Conservation (phyloP, 2,113 vertebrate genomes). For the Poeciliopsis prolifica region DNA sequence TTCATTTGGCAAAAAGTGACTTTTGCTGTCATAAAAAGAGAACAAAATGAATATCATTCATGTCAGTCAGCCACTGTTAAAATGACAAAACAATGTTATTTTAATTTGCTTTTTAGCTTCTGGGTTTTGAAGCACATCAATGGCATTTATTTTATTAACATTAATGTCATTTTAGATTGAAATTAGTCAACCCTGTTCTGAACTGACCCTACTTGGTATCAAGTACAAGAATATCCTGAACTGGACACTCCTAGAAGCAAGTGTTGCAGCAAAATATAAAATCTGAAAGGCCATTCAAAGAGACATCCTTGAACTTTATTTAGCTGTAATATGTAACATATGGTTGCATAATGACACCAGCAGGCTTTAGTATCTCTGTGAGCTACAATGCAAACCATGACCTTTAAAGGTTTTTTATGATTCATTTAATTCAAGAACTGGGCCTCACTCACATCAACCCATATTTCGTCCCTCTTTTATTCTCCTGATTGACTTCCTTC, state of each 20-base stretch:
- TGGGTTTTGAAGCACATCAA: not conserved
- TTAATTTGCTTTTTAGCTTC: no score
- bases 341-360: constrained; percentile 12
- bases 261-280: not conserved
- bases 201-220: no score
- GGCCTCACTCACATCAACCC: constrained; percentile 21
- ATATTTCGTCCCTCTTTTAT: constrained; percentile 23
- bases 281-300: not conserved
- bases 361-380: constrained; percentile 28
- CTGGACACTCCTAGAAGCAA: no score
- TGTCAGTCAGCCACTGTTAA: no score
- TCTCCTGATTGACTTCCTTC: constrained; percentile 42
- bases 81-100: no score
- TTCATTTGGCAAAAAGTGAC: no score
- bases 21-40: no score
- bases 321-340: constrained; percentile 17
- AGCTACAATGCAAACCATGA: constrained; percentile 10
- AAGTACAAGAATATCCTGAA: no score
- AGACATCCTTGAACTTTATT: not conserved
- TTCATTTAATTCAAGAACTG: not conserved
- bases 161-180: not conserved
- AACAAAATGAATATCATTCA: no score
- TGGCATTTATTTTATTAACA: not conserved
- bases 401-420: constrained; percentile 9
- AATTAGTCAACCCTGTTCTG: no score